Base-by-base conservation (phyloP, 2,888 invertebrate species). In the Drosophila anceps region DNA sequence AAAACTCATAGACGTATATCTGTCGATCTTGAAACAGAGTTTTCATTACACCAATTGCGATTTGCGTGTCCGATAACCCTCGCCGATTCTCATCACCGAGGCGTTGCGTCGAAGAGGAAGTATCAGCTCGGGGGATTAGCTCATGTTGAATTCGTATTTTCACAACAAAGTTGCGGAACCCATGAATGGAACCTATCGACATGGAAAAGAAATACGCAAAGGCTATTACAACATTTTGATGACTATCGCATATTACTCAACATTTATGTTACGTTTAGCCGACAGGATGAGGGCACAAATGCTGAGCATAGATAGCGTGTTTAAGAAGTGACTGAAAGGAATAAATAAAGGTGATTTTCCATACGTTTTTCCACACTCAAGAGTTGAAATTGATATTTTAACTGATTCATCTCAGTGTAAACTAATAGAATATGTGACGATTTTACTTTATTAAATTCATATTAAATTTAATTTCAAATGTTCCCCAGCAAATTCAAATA, bases 31-130 rank as follows among this genome's bases (percentile, higher is more conserved):
- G 27, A 41, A 55, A 48, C 57, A 35, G 27, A 43, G 69, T 66
- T 53, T 73, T 35, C 60, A 69, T 77, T 77, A 78, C 79, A 65
- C 44, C 57, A 37, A 41, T 65, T 24, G 15, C 48, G 73, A 78
- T 73, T 51, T 46, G 55, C 61, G 58, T 67, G 63, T 10, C 41
- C 43, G 73, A 74, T 64, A 62, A 39, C 61, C 12, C 7, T 37
- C 35, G 53, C 1, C 44, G 58, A 35, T 35, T 57, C 68, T 18
- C 29, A 48, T 48, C 24, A 4, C 7, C 33, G 58, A 53, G 53
- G 44, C 53, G 62, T 20, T 44, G 64, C 33, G 20, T 8, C 41
- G 39, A 4, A 37, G 46, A 59, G 65, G 67, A 64, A 76, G 41
- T 51, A 37, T 44, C 24, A 39, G 33, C 24, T 63, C 35, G 60